Conservation (phyloP, 2,888 invertebrate species). For the Acronicta psi region DNA sequence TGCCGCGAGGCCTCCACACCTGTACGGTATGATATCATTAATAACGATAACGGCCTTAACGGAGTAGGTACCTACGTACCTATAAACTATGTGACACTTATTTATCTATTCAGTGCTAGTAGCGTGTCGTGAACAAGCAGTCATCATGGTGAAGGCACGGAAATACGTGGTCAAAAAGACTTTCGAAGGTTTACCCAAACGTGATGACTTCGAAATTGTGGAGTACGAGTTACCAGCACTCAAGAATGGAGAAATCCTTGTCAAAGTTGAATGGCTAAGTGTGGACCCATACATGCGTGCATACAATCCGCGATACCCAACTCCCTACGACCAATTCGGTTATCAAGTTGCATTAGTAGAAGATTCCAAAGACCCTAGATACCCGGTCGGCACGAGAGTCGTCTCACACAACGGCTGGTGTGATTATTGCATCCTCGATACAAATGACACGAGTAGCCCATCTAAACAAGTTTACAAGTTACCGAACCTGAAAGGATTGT, state of each 20-base stretch:
- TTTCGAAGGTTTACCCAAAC: slow-evolving; percentile 89
- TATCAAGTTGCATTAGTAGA: slow-evolving; percentile 79
- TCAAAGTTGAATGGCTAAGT: slow-evolving; percentile 69
- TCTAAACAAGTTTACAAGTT: slow-evolving; percentile 70
- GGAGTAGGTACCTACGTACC: too few relatives aligned
- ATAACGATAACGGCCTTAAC: too few relatives aligned
- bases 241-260: slow-evolving; percentile 71
- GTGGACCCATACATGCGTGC: slow-evolving; percentile 66
- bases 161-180: slow-evolving; percentile 78
- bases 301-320: slow-evolving; percentile 46
- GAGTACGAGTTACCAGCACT: slow-evolving; percentile 86
- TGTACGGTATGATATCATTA: too few relatives aligned
- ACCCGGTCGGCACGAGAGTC: slow-evolving; percentile 89
- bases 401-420: slow-evolving; percentile 82
- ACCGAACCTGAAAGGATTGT: slow-evolving; percentile 86
- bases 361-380: slow-evolving; percentile 90
- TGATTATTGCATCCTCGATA: slow-evolving; percentile 52
- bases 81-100: slow-evolving; percentile 4
- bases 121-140: background rate
- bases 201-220: slow-evolving; percentile 87
- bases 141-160: slow-evolving; percentile 84
- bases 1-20: too few relatives aligned
- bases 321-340: slow-evolving; percentile 70
- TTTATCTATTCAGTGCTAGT: slow-evolving; percentile 5
- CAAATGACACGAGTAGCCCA: slow-evolving; percentile 37